Evolutionary conservation across 2,113 vertebrate species (phyloP).

Genomic region (Sphaerodactylus townsendi): DNA sequence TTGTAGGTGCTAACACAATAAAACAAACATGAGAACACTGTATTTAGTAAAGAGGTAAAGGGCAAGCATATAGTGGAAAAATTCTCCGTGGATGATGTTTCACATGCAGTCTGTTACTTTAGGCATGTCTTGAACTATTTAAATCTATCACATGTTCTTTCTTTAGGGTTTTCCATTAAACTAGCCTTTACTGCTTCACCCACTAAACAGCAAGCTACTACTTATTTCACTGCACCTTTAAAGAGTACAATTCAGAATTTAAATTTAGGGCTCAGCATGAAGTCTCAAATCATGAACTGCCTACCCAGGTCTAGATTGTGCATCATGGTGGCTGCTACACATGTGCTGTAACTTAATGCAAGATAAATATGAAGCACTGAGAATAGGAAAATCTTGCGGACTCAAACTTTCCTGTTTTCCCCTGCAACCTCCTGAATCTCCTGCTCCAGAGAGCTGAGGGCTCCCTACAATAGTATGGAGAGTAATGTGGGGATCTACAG

Average conservation of each 20-base stretch:
- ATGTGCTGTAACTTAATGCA: not conserved
- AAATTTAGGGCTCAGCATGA: not conserved
- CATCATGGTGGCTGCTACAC: fast-evolving
- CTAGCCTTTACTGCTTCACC: not conserved
- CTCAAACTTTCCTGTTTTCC: too few relatives aligned
- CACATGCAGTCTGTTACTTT: not conserved
- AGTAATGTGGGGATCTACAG: too few relatives aligned
- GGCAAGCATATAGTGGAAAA: fast-evolving
- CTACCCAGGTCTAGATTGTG: not conserved
- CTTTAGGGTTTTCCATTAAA: not conserved
- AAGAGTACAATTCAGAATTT: slow-evolving; percentile 30
- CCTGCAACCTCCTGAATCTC: too few relatives aligned
- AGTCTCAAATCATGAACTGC: not conserved
- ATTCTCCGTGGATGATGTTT: not conserved
- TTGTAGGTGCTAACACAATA: not conserved
- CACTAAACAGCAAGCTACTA: slow-evolving; percentile 19
- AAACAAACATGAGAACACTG: not conserved
- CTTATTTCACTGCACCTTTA: slow-evolving; percentile 26
- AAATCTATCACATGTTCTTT: not conserved
- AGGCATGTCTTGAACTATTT: not conserved
- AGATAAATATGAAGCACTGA: not conserved
- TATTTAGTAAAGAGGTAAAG: slow-evolving; percentile 38
- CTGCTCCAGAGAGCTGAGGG: too few relatives aligned
- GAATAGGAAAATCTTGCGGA: too few relatives aligned
- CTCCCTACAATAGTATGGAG: too few relatives aligned